phyloP scores from a whole-genome alignment of 2,888 invertebrate species.

The Camponotus fellah region DNA sequence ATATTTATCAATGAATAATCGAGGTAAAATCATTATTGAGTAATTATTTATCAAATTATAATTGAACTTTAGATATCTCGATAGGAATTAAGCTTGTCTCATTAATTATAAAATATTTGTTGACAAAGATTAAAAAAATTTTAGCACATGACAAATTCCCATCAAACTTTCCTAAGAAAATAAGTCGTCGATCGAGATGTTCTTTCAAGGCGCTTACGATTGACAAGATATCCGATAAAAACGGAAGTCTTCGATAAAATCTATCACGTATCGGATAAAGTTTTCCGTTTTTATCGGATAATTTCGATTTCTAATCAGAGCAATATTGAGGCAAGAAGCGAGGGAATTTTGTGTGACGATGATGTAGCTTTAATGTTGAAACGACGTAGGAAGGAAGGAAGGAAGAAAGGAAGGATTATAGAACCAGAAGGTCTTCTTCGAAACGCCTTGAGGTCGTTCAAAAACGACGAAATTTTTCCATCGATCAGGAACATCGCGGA shows the following conservation, averaged over 20 bases:
- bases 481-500: slow-evolving; percentile 37
- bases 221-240: slow-evolving; percentile 32
- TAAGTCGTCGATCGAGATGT: not conserved
- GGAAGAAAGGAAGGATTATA: slow-evolving; percentile 22
- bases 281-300: slow-evolving; percentile 10
- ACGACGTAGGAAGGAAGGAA: slow-evolving; percentile 19
- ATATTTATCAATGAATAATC: slow-evolving; percentile 1
- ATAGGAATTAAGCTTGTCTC: not conserved
- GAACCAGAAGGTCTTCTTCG: not conserved
- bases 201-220: not conserved
- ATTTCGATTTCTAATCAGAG: slow-evolving; percentile 16
- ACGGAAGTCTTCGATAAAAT: slow-evolving; percentile 27
- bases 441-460: slow-evolving; percentile 29
- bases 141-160: slow-evolving; percentile 18
- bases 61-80: not conserved
- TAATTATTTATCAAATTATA: not conserved
- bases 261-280: slow-evolving; percentile 6
- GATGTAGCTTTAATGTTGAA: slow-evolving; percentile 24
- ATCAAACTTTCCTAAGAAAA: slow-evolving; percentile 6
- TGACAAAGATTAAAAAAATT: slow-evolving; percentile 8
- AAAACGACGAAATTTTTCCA: slow-evolving; percentile 31
- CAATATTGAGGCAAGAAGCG: not conserved
- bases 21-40: not conserved
- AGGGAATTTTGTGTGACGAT: slow-evolving; percentile 9
- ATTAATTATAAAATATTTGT: slow-evolving; percentile 2